A percentile compares a stretch with the other conserved stretches of the same genome.
phyloP scores from a whole-genome alignment of 1,140 invertebrate genomes.

The Hycleus phaleratus region DNA sequence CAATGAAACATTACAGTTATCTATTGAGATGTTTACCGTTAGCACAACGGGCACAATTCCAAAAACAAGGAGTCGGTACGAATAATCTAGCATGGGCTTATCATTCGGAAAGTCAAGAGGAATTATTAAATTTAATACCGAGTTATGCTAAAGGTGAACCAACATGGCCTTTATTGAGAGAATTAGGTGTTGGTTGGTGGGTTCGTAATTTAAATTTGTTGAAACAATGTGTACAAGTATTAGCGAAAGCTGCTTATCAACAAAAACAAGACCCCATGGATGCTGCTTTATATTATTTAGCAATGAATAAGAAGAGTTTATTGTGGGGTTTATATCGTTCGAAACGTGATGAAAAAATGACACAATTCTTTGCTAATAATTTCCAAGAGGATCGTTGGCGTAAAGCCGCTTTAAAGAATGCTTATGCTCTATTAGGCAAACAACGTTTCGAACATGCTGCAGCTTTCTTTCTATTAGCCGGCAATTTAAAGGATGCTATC shows the following conservation, averaged over 20 bases:
- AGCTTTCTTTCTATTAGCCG: slow-evolving; percentile 91
- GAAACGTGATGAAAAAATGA: slow-evolving; percentile 85
- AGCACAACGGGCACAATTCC: slow-evolving; percentile 76
- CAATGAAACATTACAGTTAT: slow-evolving; percentile 97
- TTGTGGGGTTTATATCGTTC: slow-evolving; percentile 93
- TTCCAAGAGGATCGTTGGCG: slow-evolving; percentile 90
- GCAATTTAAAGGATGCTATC: slow-evolving; percentile 88
- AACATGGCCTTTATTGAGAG: slow-evolving; percentile 86
- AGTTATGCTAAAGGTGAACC: slow-evolving; percentile 74
- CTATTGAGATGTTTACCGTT: slow-evolving; percentile 84
- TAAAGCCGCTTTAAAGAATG: slow-evolving; percentile 96
- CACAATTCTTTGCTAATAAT: slow-evolving; percentile 90
- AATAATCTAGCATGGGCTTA: slow-evolving; percentile 98
- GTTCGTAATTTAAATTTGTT: slow-evolving; percentile 78
- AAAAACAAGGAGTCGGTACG: slow-evolving; percentile 82
- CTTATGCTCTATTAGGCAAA: slow-evolving; percentile 90
- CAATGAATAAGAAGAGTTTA: slow-evolving; percentile 97
- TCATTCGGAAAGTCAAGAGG: slow-evolving; percentile 97
- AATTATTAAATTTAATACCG: slow-evolving; percentile 84
- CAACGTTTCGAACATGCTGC: slow-evolving; percentile 92
- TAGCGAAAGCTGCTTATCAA: slow-evolving; percentile 89
- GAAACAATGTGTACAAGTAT: slow-evolving; percentile 81
- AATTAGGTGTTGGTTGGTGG: slow-evolving; percentile 97
- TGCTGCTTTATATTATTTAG: slow-evolving; percentile 94
- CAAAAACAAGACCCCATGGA: slow-evolving; percentile 90